Evolutionary conservation across 1,140 invertebrate genomes (phyloP), one percentile per base, ranked within the genome.

Genomic region (Halictus rubicundus): DNA sequence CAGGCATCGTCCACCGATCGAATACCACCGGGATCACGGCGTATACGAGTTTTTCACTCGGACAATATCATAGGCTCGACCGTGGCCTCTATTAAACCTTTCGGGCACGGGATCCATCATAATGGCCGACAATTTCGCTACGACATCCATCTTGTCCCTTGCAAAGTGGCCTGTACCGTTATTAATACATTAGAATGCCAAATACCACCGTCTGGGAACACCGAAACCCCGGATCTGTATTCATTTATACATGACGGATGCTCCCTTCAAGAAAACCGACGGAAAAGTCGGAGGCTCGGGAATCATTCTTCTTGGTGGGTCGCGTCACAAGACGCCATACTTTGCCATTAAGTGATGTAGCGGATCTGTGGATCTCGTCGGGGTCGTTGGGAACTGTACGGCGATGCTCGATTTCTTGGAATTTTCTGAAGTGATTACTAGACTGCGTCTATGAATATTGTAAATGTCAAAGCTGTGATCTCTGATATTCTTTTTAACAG

Each of bases 81-180:
- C 16, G 16, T 57, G n/a, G n/a, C 37, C 64, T 80, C 75, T 80
- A 80, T 68, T 60, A 54, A 68, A 69, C 42, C 65, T 61, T 54
- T 80, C 64, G 76, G 69, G 65, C 76, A 78, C 60, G 37, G 69
- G 60, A 57, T 78, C 68, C 69, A 57, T 78, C 69, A 46, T 78
- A 64, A 78, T 64, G 60, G 42, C 32, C 60, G 25, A 57, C 76
- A 46, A 78, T 78, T 61, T 61, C 14, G 9, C 9, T 37, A 10
- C 42, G 69, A 72, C 76, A 65, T 64, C 49, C 66, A 39, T 77
- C 64, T 46, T 32, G 42, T 23, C 65, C 75, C 21, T 61, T 49
- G 23, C 7, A 64, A 52, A 63, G 42, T 16, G 21, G 0, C 16
- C 60, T 23, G 52, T 61, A 12, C 23, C 21, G 16, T 63, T 64